phyloP scores from a whole-genome alignment of 2,113 vertebrate genomes.

The Miniopterus natalensis region DNA sequence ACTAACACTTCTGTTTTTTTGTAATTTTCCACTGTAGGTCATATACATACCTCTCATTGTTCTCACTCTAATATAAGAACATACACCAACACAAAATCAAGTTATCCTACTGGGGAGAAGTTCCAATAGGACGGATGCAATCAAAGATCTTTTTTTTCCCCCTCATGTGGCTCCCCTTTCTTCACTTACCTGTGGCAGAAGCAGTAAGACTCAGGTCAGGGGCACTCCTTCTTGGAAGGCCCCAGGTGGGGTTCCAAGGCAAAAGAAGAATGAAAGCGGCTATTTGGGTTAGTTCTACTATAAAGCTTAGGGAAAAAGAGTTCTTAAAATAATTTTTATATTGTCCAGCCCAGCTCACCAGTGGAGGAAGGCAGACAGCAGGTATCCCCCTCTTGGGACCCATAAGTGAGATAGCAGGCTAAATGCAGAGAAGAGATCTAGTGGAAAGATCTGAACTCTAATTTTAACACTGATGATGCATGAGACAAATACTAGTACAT shows the following conservation, averaged over 20 bases:
- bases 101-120: not conserved
- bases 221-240: not conserved
- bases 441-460: not conserved
- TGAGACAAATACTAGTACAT: not conserved
- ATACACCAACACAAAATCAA: not conserved
- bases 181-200: conserved; percentile 37
- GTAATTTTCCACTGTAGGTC: not conserved
- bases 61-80: not conserved
- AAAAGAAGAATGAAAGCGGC: not conserved
- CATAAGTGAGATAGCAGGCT: not conserved
- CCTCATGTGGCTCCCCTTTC: not conserved
- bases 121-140: not conserved
- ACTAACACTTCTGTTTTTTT: not conserved
- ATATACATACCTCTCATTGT: not conserved
- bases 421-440: not conserved
- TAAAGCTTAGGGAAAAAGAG: not conserved
- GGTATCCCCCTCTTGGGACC: not conserved
- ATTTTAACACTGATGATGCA: conserved; percentile 24
- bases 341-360: not conserved
- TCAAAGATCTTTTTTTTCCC: not conserved
- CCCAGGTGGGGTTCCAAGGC: not conserved
- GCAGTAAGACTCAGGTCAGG: not conserved
- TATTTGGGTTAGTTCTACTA: not conserved
- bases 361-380: not conserved
- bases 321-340: conserved; percentile 16